Percentiles rank a stretch among this genome's conserved stretches.
Evolutionary conservation across 2,888 invertebrate genomes (phyloP).

Genomic region (Cristatella mucedo): DNA sequence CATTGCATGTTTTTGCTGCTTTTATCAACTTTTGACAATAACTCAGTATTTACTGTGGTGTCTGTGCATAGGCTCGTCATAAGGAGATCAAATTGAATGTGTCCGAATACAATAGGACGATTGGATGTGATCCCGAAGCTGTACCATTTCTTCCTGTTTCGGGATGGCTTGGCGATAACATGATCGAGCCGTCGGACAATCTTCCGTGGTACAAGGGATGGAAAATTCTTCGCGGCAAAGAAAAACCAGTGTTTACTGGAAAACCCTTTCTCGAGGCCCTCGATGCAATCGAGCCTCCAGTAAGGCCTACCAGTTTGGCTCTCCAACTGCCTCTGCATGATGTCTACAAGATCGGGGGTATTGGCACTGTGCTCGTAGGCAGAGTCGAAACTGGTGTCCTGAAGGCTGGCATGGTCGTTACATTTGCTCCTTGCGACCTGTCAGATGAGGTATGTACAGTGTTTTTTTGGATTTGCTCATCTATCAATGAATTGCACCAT

Average conservation of each 20-base stretch:
- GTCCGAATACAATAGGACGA: conserved; percentile 93
- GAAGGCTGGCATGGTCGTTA: conserved; percentile 54
- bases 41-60: not conserved
- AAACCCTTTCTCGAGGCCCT: conserved; percentile 91
- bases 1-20: not conserved
- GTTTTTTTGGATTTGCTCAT: too few species aligned
- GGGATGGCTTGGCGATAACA: conserved; percentile 99
- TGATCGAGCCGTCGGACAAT: conserved; percentile 85
- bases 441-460: conserved; percentile 82
- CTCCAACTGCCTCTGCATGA: conserved; percentile 97
- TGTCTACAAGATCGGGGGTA: conserved; percentile 98
- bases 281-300: conserved; percentile 85
- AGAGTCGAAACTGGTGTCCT: conserved; percentile 91
- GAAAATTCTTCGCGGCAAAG: conserved; percentile 58
- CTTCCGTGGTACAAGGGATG: conserved; percentile 89
- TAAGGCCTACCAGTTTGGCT: conserved; percentile 87
- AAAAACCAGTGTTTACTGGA: conserved; percentile 70
- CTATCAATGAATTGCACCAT: not conserved
- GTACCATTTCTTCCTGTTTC: conserved; percentile 98
- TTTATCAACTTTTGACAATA: not conserved
- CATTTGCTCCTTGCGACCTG: conserved; percentile 86
- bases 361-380: conserved; percentile 99
- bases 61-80: conserved; percentile 48
- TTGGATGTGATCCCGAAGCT: conserved; percentile 93
- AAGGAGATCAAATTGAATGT: conserved; percentile 99